These are phyloP conservation scores for Meta bourneti DNA, from an alignment of 2,888 invertebrate species.

Conservation along the genomic window DNA sequence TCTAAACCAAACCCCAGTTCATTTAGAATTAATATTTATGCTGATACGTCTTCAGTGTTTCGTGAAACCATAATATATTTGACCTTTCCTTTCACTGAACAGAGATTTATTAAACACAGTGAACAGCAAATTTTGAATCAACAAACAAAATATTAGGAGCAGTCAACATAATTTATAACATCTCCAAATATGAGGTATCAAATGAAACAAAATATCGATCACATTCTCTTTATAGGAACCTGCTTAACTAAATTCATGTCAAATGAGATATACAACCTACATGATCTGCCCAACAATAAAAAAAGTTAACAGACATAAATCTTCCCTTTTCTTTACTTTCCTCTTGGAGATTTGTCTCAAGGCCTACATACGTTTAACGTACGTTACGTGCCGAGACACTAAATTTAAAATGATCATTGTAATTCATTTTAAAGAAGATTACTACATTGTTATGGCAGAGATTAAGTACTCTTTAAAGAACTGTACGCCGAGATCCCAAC, in stretches of 20 bases:
- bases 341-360: slow-evolving; percentile 31
- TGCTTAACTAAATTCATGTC: slow-evolving; percentile 32
- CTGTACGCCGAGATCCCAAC: slow-evolving; percentile 8
- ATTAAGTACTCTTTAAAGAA: slow-evolving; percentile 48
- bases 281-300: slow-evolving; percentile 39
- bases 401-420: slow-evolving; percentile 40
- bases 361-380: slow-evolving; percentile 49
- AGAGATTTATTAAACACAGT: no score
- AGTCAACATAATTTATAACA: slow-evolving; percentile 20
- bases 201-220: slow-evolving; percentile 12
- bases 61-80: no score
- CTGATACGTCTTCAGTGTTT: no score
- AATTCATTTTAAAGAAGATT: slow-evolving; percentile 41
- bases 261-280: slow-evolving; percentile 56
- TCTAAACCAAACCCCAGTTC: no score
- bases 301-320: slow-evolving; percentile 46
- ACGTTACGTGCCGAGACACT: slow-evolving; percentile 28
- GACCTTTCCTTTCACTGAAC: no score
- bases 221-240: slow-evolving; percentile 5
- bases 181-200: not conserved
- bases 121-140: no score
- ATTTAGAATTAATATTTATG: no score
- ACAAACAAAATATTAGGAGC: not conserved
- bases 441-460: slow-evolving; percentile 37
- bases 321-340: slow-evolving; percentile 34